Base-by-base conservation (phyloP, 2,888 invertebrate genomes). In the Actias luna region DNA sequence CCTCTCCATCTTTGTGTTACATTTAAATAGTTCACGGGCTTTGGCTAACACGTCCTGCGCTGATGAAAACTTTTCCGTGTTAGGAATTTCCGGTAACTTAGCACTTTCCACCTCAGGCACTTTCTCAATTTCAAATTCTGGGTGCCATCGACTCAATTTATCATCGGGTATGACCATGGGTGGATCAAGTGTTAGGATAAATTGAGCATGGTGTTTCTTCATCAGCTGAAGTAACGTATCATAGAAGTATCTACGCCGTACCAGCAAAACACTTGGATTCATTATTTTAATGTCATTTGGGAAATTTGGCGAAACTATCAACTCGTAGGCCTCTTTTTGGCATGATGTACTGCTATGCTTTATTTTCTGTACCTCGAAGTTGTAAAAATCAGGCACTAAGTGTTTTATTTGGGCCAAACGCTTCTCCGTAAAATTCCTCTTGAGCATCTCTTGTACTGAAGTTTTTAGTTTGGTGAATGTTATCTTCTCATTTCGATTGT, bases 61-160 rank as follows among this genome's bases (percentile, higher is more conserved):
- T 22, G 96, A 95, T 2, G 95, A 94, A 64, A 95, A 93, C 78
- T 95, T 96, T 71, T 96, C 95, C 39, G 94, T 92, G 77, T 94
- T 94, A 0, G 96, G 96, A 59, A 97, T 94, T 78, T 96, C 94
- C 0, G 98, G 98, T 64, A 98, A 87, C 58, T 93, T 92, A 0
- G 94, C 93, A 63, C 93, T 83, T 69, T 95, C 95, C 62, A 99
- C 94, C 67, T 97, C 96, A 0, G 96, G 94, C 58, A 98, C 95
- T 71, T 94, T 94, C 80, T 98, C 98, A 46, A 98, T 88, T 76
- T 96, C 95, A 83, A 99, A 99, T 73, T 96, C 95, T 1, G 98
- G 98, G 94, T 99, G 99, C 98, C 98, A 99, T 60, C 98, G 95
- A 4, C 95, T 96, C 58, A 99, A 89, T 79, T 96, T 96, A 25